Conservation (phyloP, 2,797 vertebrate genomes). For the Dendrocincla fuliginosa region DNA sequence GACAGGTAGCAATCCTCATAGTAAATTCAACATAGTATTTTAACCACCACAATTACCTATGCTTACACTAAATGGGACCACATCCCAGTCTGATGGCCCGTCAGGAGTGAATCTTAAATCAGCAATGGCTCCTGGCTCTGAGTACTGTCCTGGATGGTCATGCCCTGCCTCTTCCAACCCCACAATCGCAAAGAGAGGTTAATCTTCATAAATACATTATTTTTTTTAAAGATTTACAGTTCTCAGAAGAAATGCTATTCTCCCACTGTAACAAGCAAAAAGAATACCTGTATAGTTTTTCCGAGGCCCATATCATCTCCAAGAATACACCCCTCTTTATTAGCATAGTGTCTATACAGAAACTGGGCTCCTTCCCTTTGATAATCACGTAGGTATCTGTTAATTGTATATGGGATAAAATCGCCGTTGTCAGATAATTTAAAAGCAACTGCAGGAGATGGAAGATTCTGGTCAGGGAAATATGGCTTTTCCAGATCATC, state of each 20-base stretch:
- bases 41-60: background rate
- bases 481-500: constrained; percentile 86
- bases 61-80: background rate
- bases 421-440: constrained; percentile 78
- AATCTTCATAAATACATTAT: background rate
- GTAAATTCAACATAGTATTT: background rate
- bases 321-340: constrained; percentile 88
- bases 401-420: constrained; percentile 91
- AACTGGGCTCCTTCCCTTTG: constrained; percentile 91
- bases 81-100: background rate
- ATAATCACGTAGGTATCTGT: constrained; percentile 93
- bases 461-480: constrained; percentile 80
- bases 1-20: background rate
- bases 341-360: constrained; percentile 83
- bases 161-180: background rate
- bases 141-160: too few species aligned
- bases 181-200: background rate
- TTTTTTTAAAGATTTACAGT: background rate
- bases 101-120: background rate
- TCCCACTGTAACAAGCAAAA: background rate
- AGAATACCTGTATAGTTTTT: constrained; percentile 93
- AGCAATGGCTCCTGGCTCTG: background rate
- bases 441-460: constrained; percentile 74
- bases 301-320: constrained; percentile 98
- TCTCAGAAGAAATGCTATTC: background rate